Conservation (phyloP, 2,113 vertebrate species). For the Tenebrosternarchus preto region DNA sequence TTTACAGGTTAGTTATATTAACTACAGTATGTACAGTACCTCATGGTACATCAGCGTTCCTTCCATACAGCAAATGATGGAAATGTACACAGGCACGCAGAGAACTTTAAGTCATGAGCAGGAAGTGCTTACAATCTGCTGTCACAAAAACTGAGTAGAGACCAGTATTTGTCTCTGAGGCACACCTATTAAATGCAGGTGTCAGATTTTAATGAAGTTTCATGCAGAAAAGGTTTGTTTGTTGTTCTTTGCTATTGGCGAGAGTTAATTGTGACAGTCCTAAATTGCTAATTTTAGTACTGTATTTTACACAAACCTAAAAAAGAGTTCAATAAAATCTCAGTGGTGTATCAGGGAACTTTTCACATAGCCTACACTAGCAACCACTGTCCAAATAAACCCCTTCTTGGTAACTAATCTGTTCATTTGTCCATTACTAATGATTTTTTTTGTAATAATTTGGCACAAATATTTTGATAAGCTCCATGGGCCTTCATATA, state of each 20-base stretch:
- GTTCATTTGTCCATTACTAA: not conserved
- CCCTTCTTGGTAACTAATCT: not conserved
- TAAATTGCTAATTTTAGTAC: not conserved
- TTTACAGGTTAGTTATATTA: conserved; percentile 52
- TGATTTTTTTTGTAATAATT: conserved; percentile 10
- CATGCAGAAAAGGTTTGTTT: conserved; percentile 25
- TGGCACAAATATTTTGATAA: conserved; percentile 43
- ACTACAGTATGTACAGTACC: conserved; percentile 54
- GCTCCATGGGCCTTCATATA: not conserved
- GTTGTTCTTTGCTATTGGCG: not conserved
- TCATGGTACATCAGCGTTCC: conserved; percentile 37
- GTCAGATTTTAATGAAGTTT: conserved; percentile 4
- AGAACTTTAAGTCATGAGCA: conserved; percentile 61
- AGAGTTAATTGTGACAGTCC: not conserved
- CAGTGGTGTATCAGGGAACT: not conserved
- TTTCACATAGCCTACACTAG: not conserved
- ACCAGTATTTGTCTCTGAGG: not conserved
- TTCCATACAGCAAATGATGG: conserved; percentile 20
- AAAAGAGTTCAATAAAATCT: not conserved
- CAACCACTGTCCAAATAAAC: not conserved
- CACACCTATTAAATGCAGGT: conserved; percentile 13
- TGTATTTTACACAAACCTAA: not conserved
- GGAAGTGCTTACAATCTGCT: conserved; percentile 44
- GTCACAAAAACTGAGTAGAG: not conserved
- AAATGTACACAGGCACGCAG: conserved; percentile 40